Percentiles rank a stretch among this genome's conserved stretches.
phyloP scores from a whole-genome alignment of 2,797 vertebrate species.

The Taeniopygia guttata region DNA sequence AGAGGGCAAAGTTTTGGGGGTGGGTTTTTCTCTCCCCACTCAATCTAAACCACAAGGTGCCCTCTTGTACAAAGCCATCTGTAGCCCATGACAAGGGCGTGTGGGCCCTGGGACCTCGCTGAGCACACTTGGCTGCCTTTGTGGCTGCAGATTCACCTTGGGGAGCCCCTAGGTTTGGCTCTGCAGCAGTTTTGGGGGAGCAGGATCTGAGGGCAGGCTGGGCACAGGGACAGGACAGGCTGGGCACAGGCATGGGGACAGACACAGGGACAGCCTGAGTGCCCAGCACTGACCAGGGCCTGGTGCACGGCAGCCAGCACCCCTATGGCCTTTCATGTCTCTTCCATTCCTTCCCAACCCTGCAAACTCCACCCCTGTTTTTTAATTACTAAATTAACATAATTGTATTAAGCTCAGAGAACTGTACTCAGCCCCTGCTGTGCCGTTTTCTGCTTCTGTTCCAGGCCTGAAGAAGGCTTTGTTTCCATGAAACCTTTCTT shows the following conservation, averaged over 20 bases:
- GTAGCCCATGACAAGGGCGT: fast-evolving
- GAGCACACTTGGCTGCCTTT: background rate
- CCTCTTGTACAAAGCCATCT: background rate
- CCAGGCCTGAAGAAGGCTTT: constrained; percentile 19
- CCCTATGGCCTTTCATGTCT: background rate
- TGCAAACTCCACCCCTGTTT: background rate
- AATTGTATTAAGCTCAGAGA: background rate
- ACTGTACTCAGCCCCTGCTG: background rate
- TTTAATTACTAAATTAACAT: background rate
- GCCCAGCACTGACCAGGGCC: background rate
- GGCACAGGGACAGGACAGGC: background rate
- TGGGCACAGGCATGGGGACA: background rate
- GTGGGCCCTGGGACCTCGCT: background rate
- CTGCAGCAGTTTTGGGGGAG: fast-evolving
- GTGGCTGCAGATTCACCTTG: background rate
- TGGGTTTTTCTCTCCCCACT: background rate
- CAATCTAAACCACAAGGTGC: background rate
- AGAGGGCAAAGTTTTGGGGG: background rate
- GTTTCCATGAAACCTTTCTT: constrained; percentile 27
- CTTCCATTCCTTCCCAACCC: background rate
- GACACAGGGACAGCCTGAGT: background rate
- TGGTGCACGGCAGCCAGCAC: background rate
- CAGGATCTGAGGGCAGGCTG: background rate
- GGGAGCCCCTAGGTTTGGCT: background rate
- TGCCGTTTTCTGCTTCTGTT: background rate